Base-by-base conservation (phyloP, 2,797 vertebrate species). In the Thaleichthys pacificus region DNA sequence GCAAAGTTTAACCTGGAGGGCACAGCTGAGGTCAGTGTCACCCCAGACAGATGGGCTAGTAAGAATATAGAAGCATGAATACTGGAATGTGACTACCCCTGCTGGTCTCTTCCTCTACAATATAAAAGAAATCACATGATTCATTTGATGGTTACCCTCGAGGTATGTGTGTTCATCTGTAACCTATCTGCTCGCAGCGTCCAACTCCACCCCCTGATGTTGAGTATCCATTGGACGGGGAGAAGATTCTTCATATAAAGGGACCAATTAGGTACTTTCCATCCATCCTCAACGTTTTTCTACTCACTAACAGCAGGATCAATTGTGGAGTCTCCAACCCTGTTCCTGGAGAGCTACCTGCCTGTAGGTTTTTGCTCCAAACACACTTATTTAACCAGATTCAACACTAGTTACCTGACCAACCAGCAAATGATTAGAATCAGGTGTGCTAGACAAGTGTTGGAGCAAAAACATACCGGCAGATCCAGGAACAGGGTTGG, bases 1-100 rank as follows among this genome's bases (percentile, higher is more conserved):
- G 95, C 98, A 84, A 98, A 96, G 77, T 99, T 99, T 89, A 98
- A 97, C 91, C 86, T 98, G 24, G 95, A 96, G 17, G 96, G 96
- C 56, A 94, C 93, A 56, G 92, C 93, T 61, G 95, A 99, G 93
- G 98, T 98, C 72, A 84, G 90, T 65, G 7, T 64, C 1, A 3
- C 28, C 28, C 42, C 42, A 12, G 42, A 12, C 42, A 47, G 9
- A 14, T 1, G 12, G 42, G 60, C 17, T 15, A 47, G 26, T 57
- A 11, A 9, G 6, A 21, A 3, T 15, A 22, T 26, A 14, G 35
- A 21, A 1, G n/a, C 42, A 12, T 47, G 9, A 3, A 14, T 14
- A 12, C 42, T 47, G 42, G 12, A 30, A 54, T 51, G 65, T 14
- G 17, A 63, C 28, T 19, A 7, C 4, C 17, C 12, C 38, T 42